Evolutionary conservation across 2,113 vertebrate species (phyloP).

Genomic region (Trogon melanurus): DNA sequence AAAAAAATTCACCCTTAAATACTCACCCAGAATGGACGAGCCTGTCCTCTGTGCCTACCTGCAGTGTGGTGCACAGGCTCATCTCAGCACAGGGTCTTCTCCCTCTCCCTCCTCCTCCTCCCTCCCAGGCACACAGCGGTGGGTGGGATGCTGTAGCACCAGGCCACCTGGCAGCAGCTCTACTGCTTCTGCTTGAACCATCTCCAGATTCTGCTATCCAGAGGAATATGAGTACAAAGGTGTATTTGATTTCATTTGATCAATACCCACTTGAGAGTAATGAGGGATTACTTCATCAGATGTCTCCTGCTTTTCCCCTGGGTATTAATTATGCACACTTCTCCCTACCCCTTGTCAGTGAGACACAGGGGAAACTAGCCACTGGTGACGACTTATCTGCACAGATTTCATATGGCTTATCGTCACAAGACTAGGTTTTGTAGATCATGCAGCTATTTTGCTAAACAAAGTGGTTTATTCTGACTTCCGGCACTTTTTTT

Average conservation of each 20-base stretch:
- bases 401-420: background rate
- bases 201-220: background rate
- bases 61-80: background rate
- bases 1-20: background rate
- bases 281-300: background rate
- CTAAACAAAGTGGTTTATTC: background rate
- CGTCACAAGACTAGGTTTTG: background rate
- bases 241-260: background rate
- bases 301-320: background rate
- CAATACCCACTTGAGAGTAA: background rate
- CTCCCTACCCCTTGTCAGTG: background rate
- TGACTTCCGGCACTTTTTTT: background rate
- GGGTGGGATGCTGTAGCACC: background rate
- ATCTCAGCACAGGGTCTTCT: background rate
- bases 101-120: background rate
- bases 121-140: background rate
- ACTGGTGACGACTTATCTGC: background rate
- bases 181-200: background rate
- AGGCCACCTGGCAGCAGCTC: background rate
- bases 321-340: background rate
- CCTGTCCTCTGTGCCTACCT: background rate
- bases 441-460: background rate
- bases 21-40: background rate
- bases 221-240: background rate
- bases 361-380: background rate